Percentiles rank a stretch among this genome's conserved stretches.
phyloP scores from a whole-genome alignment of 2,797 vertebrate species.

The Alectoris magna region DNA sequence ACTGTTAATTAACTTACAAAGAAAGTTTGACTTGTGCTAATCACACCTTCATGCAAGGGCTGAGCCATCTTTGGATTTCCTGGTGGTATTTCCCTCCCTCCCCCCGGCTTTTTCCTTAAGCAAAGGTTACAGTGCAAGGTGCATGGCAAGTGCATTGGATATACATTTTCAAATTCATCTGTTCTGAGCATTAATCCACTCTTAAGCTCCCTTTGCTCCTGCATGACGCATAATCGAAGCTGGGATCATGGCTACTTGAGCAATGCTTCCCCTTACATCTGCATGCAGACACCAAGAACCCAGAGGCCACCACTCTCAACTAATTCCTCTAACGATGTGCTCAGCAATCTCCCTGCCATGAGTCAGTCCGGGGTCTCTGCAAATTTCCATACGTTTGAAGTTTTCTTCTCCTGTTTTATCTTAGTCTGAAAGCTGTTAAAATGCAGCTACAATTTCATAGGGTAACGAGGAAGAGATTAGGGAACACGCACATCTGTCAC shows the following conservation, averaged over 20 bases:
- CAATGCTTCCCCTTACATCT: conserved; percentile 14
- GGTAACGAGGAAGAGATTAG: conserved; percentile 64
- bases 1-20: not conserved
- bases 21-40: not conserved
- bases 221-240: conserved; percentile 20
- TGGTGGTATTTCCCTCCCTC: not conserved
- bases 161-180: conserved; percentile 49
- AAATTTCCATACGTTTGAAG: conserved; percentile 67
- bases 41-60: not conserved
- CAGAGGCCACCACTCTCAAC: conserved; percentile 32
- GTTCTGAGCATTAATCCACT: conserved; percentile 60
- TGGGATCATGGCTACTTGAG: conserved; percentile 30
- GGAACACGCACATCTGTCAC: conserved; percentile 28
- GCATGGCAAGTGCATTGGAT: conserved; percentile 3
- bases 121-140: conserved; percentile 19
- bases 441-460: conserved; percentile 18
- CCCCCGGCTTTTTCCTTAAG: not conserved
- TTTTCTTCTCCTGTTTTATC: conserved; percentile 46
- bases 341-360: conserved; percentile 24
- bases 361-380: not conserved
- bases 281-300: conserved; percentile 20
- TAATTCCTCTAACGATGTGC: conserved; percentile 15
- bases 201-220: not conserved
- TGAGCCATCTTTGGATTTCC: not conserved
- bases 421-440: conserved; percentile 55